These are phyloP conservation scores for Pantherophis alleghaniensis DNA, from an alignment of 2,797 vertebrate genomes.

Conservation along the genomic window DNA sequence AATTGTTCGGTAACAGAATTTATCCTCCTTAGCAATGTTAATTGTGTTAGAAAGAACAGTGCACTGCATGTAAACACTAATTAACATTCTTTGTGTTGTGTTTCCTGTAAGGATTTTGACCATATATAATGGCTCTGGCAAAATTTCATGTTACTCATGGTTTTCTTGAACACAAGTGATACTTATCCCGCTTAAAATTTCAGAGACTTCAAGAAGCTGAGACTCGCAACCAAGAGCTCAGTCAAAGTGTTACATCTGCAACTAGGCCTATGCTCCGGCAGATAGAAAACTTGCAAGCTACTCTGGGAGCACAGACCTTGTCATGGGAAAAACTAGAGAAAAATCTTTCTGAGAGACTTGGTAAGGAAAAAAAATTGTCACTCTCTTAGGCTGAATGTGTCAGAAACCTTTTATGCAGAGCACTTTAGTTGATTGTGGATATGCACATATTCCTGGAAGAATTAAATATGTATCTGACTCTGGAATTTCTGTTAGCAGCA, in stretches of 20 bases:
- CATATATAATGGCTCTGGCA: neutral
- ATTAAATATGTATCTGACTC: too few relatives aligned
- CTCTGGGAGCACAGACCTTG: constrained; percentile 85
- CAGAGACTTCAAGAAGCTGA: constrained; percentile 95
- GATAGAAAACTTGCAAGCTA: constrained; percentile 95
- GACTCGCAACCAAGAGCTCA: constrained; percentile 92
- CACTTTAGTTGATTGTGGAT: neutral
- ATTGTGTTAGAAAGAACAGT: neutral
- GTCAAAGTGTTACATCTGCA: constrained; percentile 91
- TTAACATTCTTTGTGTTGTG: neutral
- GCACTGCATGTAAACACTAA: neutral
- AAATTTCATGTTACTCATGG: neutral
- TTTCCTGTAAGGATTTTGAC: fast-evolving
- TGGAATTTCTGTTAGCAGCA: neutral
- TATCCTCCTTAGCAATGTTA: neutral
- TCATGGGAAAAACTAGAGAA: constrained; percentile 96
- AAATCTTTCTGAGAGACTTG: constrained; percentile 93
- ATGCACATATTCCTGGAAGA: neutral
- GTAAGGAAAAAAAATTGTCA: constrained; percentile 68
- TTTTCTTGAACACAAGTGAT: neutral
- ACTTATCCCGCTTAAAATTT: constrained; percentile 45
- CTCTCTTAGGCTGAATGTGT: neutral
- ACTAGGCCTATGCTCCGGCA: constrained; percentile 92
- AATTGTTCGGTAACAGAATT: neutral
- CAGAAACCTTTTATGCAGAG: neutral